Percentiles rank a stretch among this genome's conserved stretches.
These are phyloP conservation scores for Cheilosia vulpina DNA, from an alignment of 2,888 invertebrate species.

Conservation along the genomic window DNA sequence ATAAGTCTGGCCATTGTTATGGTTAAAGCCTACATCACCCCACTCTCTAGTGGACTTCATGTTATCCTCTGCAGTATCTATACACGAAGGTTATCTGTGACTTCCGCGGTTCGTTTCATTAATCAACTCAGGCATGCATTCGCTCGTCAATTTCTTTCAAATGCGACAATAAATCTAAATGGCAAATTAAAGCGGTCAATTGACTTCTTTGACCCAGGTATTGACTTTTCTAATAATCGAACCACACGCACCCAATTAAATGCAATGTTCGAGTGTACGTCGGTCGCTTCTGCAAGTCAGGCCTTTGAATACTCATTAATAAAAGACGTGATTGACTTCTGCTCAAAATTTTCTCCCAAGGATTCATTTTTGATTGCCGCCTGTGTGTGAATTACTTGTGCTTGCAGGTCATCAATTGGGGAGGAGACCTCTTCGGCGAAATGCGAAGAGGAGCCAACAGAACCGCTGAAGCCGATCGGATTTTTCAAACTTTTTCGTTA, in stretches of 20 bases:
- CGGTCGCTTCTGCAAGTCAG: background rate
- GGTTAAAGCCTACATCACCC: too few species aligned
- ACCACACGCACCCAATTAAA: slow-evolving; percentile 25
- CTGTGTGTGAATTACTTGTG: background rate
- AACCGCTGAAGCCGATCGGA: slow-evolving; percentile 77
- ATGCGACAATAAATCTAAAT: slow-evolving; percentile 45
- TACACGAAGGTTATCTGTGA: background rate
- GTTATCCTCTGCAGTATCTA: background rate
- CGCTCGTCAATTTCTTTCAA: background rate
- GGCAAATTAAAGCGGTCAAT: slow-evolving; percentile 53
- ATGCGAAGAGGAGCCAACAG: slow-evolving; percentile 52
- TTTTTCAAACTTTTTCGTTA: slow-evolving; percentile 84
- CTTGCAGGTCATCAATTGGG: slow-evolving; percentile 63
- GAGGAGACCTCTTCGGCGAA: slow-evolving; percentile 66
- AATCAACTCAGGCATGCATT: slow-evolving; percentile 14
- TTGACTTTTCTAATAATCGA: slow-evolving; percentile 50
- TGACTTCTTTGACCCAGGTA: slow-evolving; percentile 55
- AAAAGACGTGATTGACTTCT: slow-evolving; percentile 39
- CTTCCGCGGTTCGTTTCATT: slow-evolving; percentile 9
- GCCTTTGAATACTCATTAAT: slow-evolving; percentile 24
- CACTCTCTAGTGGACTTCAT: too few species aligned
- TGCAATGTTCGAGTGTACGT: background rate
- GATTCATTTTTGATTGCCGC: slow-evolving; percentile 4
- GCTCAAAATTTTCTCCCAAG: slow-evolving; percentile 3
- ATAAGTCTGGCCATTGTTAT: too few species aligned